A percentile compares a stretch with the other conserved stretches of the same genome.
Evolutionary conservation across 2,888 invertebrate species (phyloP).

Genomic region (Patella pellucida): DNA sequence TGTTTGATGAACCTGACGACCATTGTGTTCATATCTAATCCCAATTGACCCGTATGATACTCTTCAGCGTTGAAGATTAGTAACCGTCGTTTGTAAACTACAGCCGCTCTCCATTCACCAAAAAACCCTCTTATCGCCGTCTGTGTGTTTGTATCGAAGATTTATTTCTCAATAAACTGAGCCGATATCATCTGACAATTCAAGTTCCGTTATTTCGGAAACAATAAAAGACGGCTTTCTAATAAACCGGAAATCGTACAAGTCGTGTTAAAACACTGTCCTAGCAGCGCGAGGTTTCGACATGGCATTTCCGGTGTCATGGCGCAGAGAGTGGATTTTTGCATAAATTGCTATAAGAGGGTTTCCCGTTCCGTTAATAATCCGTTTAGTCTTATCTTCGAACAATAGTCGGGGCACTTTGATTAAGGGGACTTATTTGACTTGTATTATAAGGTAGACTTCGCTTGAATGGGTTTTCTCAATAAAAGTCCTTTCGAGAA

Average conservation of each 20-base stretch:
- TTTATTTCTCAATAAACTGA: no score
- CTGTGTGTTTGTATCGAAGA: no score
- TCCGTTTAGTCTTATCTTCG: background rate
- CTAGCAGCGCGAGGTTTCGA: constrained; percentile 14
- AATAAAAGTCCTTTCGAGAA: no score
- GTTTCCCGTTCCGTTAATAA: constrained; percentile 15
- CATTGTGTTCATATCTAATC: no score
- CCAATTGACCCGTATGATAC: no score
- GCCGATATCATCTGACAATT: constrained; percentile 6
- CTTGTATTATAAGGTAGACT: no score
- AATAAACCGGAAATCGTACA: constrained; percentile 3
- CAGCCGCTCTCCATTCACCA: no score
- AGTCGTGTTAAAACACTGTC: constrained; percentile 8
- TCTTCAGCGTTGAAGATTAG: no score
- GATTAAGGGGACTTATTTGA: background rate
- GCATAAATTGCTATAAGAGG: constrained; percentile 19
- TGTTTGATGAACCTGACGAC: no score
- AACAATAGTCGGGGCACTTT: background rate
- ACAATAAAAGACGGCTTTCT: background rate
- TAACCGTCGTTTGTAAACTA: no score
- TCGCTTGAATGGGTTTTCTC: no score
- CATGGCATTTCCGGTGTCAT: constrained; percentile 27
- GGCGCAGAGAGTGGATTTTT: constrained; percentile 16
- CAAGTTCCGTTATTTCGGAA: background rate
- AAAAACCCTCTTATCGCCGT: no score